Percentiles rank a stretch among this genome's conserved stretches.
These are phyloP conservation scores for Bombylius discolor DNA, from an alignment of 2,888 invertebrate genomes.

Conservation along the genomic window DNA sequence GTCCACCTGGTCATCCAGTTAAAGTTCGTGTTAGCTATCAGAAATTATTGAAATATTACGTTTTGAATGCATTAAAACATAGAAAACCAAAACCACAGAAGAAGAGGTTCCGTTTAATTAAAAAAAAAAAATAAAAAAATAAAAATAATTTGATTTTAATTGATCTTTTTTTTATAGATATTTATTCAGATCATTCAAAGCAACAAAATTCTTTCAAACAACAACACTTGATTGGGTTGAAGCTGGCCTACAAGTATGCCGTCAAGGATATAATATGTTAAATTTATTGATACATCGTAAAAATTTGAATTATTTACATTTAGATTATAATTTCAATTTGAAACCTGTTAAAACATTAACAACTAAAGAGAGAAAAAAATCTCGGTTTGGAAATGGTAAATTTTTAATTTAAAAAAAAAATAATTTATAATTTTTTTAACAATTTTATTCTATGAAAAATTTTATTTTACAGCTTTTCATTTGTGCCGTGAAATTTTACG, in stretches of 20 bases:
- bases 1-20: constrained; percentile 91
- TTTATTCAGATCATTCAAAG: constrained; percentile 96
- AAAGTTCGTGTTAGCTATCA: constrained; percentile 99
- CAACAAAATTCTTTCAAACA: constrained; percentile 99
- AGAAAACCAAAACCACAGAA: constrained; percentile 97
- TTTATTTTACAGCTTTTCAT: constrained; percentile 70
- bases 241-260: constrained; percentile 93
- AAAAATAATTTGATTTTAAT: background rate
- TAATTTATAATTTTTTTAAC: background rate
- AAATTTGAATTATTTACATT: constrained; percentile 96
- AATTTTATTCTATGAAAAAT: background rate
- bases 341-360: constrained; percentile 99
- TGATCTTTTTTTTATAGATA: constrained; percentile 48
- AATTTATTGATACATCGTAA: constrained; percentile 97
- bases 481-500: constrained; percentile 96
- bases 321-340: constrained; percentile 99
- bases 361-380: constrained; percentile 98
- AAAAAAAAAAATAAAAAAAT: background rate
- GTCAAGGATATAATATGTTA: constrained; percentile 99
- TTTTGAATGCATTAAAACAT: constrained; percentile 94
- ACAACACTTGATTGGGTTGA: constrained; percentile 99
- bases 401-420: constrained; percentile 5
- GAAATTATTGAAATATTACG: constrained; percentile 95
- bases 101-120: constrained; percentile 52
- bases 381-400: constrained; percentile 84